Conservation (phyloP, 2,888 invertebrate species). For the Aproaerema taeniolella region DNA sequence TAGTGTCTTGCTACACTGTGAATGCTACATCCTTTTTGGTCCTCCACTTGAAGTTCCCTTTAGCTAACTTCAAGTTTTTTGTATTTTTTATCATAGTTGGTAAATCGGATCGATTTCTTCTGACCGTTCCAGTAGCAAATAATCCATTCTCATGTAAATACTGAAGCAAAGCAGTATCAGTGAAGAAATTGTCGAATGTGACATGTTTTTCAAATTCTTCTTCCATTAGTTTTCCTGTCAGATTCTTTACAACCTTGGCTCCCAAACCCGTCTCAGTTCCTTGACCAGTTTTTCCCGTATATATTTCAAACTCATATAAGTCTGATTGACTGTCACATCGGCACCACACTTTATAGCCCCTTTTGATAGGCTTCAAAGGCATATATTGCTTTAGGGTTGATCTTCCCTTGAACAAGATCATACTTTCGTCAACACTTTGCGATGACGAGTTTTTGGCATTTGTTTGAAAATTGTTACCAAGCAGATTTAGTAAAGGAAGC, state of each 20-base stretch:
- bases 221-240: conserved; percentile 1
- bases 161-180: conserved; percentile 15
- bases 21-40: conserved; percentile 1
- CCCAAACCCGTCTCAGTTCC: conserved; percentile 4
- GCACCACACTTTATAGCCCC: conserved; percentile 16
- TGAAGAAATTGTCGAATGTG: conserved; percentile 19
- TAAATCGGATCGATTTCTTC: conserved; percentile 15
- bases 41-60: conserved; percentile 8
- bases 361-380: conserved; percentile 19
- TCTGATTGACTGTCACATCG: conserved; percentile 10
- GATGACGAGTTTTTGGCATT: neutral
- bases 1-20: conserved; percentile 24
- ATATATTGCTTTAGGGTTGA: conserved; percentile 18
- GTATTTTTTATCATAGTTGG: conserved; percentile 13
- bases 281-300: conserved; percentile 8
- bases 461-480: neutral
- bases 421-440: conserved; percentile 19
- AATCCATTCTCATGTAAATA: conserved; percentile 13
- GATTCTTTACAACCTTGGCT: conserved; percentile 4
- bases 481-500: conserved; percentile 1
- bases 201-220: conserved; percentile 18
- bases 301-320: conserved; percentile 8
- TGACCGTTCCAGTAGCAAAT: conserved; percentile 18
- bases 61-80: too few relatives aligned
- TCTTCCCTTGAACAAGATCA: conserved; percentile 19